A percentile compares a stretch with the other conserved stretches of the same genome.
phyloP scores from a whole-genome alignment of 2,113 vertebrate species.

The Phylloscopus trochiloides region DNA sequence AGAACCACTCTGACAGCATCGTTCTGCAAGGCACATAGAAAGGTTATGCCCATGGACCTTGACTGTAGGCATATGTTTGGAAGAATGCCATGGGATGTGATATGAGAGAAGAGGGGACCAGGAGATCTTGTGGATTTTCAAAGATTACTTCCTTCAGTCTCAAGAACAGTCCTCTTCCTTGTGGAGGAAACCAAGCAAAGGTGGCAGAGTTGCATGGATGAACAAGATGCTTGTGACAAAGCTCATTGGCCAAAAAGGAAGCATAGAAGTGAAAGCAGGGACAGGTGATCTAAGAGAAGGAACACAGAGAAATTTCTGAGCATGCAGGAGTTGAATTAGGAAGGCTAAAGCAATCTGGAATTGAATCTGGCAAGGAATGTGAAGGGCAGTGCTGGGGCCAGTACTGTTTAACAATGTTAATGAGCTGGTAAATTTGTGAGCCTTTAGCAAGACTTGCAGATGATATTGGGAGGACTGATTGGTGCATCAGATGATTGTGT shows the following conservation, averaged over 20 bases:
- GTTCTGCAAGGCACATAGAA: not conserved
- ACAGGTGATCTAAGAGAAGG: not conserved
- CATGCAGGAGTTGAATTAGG: not conserved
- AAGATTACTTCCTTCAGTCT: not conserved
- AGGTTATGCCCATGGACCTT: not conserved
- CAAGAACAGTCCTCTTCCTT: not conserved
- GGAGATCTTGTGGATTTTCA: not conserved
- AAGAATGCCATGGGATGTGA: not conserved
- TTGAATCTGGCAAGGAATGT: not conserved
- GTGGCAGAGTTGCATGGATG: not conserved
- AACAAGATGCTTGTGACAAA: not conserved
- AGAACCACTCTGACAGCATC: not conserved
- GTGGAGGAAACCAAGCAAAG: not conserved
- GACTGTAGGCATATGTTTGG: not conserved
- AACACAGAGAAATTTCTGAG: not conserved
- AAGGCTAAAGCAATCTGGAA: not conserved
- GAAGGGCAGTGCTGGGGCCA: not conserved
- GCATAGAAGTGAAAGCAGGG: not conserved
- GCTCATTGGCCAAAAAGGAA: not conserved
- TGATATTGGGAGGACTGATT: not conserved
- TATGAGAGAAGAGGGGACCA: not conserved
- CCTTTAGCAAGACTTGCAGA: not conserved
- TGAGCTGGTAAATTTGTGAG: not conserved
- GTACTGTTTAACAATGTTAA: not conserved
- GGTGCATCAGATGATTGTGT: not conserved